Conservation (phyloP, 2,113 vertebrate species). For the Dasypus novemcinctus region DNA sequence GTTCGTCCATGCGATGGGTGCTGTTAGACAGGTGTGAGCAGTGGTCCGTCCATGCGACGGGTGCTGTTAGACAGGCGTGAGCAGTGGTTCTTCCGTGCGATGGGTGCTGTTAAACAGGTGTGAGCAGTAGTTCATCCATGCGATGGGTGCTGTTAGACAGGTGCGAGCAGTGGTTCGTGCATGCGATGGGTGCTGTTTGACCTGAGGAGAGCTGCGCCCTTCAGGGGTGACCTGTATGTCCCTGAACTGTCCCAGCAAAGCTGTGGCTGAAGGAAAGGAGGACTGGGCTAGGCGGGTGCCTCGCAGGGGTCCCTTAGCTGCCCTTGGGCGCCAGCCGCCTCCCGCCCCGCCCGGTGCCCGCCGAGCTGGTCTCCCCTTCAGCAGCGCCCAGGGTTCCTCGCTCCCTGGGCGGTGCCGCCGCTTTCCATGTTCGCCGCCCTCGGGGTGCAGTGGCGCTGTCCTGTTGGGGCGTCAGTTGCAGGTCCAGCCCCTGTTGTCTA, state of each 20-base stretch:
- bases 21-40: too few relatives aligned
- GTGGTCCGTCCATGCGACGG: too few relatives aligned
- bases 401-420: not conserved
- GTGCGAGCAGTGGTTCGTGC: accelerated
- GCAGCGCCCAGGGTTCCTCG: too few relatives aligned
- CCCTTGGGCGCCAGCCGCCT: not conserved
- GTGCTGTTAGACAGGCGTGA: too few relatives aligned
- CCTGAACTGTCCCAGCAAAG: not conserved
- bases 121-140: accelerated
- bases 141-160: accelerated
- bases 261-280: not conserved
- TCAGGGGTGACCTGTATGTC: not conserved
- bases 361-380: not conserved
- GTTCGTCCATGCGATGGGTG: accelerated
- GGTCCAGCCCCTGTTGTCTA: not conserved
- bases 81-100: accelerated
- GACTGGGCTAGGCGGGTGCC: accelerated
- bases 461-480: accelerated
- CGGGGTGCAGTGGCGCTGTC: accelerated
- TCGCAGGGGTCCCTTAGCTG: not conserved
- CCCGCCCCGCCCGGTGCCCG: accelerated
- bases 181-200: not conserved
- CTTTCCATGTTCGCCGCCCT: not conserved
- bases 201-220: not conserved
- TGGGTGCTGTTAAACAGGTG: too few relatives aligned